phyloP scores from a whole-genome alignment of 2,888 invertebrate genomes.

The Drosophila histrio region DNA sequence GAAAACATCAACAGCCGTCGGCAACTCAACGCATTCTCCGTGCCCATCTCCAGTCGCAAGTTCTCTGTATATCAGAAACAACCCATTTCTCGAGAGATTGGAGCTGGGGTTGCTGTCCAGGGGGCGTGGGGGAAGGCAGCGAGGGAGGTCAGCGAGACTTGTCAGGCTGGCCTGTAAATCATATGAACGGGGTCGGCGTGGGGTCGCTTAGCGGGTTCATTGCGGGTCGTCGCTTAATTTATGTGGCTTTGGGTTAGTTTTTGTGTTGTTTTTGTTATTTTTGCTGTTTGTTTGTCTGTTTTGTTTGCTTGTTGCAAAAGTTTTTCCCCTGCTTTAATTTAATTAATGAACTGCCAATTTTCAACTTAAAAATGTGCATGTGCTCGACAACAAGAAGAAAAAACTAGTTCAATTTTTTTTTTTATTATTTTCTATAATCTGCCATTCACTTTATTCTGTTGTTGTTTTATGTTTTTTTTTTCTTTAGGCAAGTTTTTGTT shows the following conservation, averaged over 20 bases:
- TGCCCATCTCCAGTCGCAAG: neutral
- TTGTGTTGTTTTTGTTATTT: conserved; percentile 18
- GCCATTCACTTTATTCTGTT: conserved; percentile 1
- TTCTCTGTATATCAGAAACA: conserved; percentile 7
- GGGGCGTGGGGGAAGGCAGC: neutral
- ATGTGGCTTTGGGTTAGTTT: conserved; percentile 67
- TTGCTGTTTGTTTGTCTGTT: conserved; percentile 3
- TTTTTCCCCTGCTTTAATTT: conserved; percentile 50
- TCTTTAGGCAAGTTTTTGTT: neutral
- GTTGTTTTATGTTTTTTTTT: conserved; percentile 1
- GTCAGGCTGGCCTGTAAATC: conserved; percentile 55
- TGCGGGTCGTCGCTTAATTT: conserved; percentile 64
- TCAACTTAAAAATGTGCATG: conserved; percentile 15
- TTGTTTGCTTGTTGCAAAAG: conserved; percentile 33
- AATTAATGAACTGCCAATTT: conserved; percentile 69
- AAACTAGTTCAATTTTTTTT: conserved; percentile 18
- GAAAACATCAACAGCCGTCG: conserved; percentile 55
- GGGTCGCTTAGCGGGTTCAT: conserved; percentile 55
- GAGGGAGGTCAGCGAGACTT: conserved; percentile 36
- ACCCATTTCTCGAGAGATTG: conserved; percentile 3
- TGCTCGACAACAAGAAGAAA: neutral
- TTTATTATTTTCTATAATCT: neutral
- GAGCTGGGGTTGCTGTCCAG: neutral
- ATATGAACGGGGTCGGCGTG: conserved; percentile 55
- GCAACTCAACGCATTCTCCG: neutral